Evolutionary conservation across 2,113 vertebrate genomes (phyloP).

Genomic region (Anseranas semipalmata): DNA sequence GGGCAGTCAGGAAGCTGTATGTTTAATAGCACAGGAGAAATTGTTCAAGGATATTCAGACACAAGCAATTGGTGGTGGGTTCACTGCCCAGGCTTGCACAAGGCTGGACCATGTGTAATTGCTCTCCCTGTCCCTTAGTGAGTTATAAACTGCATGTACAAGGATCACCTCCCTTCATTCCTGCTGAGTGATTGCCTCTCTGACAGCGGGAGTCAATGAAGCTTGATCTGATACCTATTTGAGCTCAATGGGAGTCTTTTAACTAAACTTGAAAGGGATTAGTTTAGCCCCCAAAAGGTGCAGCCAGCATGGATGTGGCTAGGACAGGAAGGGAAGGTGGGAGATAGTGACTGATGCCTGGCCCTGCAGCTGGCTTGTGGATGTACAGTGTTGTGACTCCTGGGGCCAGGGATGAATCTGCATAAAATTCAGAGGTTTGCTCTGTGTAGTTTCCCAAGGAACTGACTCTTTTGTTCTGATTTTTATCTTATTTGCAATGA

Average conservation of each 20-base stretch:
- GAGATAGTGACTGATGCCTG: not conserved
- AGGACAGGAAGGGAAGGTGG: not conserved
- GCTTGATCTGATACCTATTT: not conserved
- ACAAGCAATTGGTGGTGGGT: not conserved
- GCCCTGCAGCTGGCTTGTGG: not conserved
- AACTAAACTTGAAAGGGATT: not conserved
- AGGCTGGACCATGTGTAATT: not conserved
- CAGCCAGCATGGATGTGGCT: not conserved
- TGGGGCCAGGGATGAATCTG: not conserved
- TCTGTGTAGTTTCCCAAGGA: not conserved
- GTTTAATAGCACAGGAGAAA: not conserved
- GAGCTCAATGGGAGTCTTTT: not conserved
- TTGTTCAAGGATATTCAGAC: not conserved
- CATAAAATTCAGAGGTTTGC: not conserved
- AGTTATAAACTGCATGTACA: not conserved
- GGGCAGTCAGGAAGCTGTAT: not conserved
- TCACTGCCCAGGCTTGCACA: not conserved
- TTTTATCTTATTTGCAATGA: not conserved
- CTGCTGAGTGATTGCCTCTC: not conserved
- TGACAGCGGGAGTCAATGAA: not conserved
- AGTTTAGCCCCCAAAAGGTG: not conserved
- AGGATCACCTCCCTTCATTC: not conserved
- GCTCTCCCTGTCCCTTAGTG: not conserved
- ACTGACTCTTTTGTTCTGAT: not conserved
- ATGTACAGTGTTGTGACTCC: rapidly evolving